phyloP scores from a whole-genome alignment of 1,140 invertebrate species.

The Daktulosphaira vitifoliae region DNA sequence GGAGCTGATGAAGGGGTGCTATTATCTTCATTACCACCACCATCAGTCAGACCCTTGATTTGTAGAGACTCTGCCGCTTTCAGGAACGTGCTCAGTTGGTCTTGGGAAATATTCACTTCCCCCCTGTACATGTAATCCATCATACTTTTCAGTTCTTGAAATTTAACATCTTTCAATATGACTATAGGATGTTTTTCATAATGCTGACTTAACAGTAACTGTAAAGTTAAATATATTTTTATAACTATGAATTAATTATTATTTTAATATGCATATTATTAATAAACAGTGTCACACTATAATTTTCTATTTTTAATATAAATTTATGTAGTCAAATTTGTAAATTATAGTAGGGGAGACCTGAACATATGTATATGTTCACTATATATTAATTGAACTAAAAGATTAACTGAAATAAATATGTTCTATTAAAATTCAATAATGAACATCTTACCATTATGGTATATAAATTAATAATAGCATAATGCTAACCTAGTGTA shows the following conservation, averaged over 20 bases:
- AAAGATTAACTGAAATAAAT: too few relatives aligned
- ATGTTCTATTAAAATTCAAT: too few relatives aligned
- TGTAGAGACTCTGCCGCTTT: slow-evolving; percentile 84
- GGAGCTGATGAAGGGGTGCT: slow-evolving; percentile 9
- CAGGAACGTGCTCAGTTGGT: slow-evolving; percentile 78
- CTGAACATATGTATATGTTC: too few relatives aligned
- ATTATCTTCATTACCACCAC: slow-evolving; percentile 41
- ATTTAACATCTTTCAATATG: slow-evolving; percentile 84
- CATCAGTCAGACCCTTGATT: slow-evolving; percentile 85
- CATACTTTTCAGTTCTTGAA: slow-evolving; percentile 81
- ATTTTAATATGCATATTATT: too few relatives aligned
- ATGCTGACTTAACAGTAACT: slow-evolving; percentile 73
- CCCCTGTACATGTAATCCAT: slow-evolving; percentile 92
- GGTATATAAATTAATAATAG: too few relatives aligned
- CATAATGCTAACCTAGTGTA: too few relatives aligned
- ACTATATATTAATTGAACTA: too few relatives aligned
- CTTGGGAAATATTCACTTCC: slow-evolving; percentile 89
- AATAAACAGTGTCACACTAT: too few relatives aligned
- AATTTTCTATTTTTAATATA: too few relatives aligned
- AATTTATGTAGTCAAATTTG: too few relatives aligned
- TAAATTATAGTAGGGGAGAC: background rate
- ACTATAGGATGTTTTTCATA: slow-evolving; percentile 85
- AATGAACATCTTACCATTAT: too few relatives aligned
- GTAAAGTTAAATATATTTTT: slow-evolving; percentile 47
- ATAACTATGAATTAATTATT: too few relatives aligned